Evolutionary conservation across 2,888 invertebrate species (phyloP).

Genomic region (Marronus borbonicus): DNA sequence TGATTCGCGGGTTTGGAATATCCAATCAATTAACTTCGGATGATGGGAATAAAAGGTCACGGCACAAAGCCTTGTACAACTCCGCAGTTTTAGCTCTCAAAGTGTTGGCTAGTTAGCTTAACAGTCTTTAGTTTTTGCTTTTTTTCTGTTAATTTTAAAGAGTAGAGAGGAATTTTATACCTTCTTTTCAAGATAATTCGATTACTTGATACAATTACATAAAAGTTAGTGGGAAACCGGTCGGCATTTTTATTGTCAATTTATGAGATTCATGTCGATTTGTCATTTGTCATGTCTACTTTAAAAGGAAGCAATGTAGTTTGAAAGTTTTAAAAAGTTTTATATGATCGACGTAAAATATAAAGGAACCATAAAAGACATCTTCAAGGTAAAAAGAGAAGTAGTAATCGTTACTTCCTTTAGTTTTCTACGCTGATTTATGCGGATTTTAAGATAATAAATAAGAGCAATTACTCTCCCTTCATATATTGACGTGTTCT

Average conservation of each 20-base stretch:
- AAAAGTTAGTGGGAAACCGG: neutral
- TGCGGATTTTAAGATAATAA: constrained; percentile 6
- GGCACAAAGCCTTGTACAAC: too few relatives aligned
- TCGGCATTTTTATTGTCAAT: constrained; percentile 12
- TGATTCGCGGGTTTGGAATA: too few relatives aligned
- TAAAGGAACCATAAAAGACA: constrained; percentile 11
- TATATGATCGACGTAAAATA: constrained; percentile 32
- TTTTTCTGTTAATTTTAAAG: neutral
- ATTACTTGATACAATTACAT: constrained; percentile 11
- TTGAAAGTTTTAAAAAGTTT: constrained; percentile 34
- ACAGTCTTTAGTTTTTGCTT: neutral
- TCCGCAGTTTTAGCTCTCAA: too few relatives aligned
- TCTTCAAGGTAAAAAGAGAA: constrained; percentile 16
- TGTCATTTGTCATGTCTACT: neutral
- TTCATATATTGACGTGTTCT: neutral
- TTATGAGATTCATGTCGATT: constrained; percentile 28
- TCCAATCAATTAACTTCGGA: too few relatives aligned
- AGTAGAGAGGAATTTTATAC: neutral
- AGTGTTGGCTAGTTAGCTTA: too few relatives aligned
- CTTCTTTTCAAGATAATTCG: neutral
- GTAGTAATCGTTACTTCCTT: constrained; percentile 8
- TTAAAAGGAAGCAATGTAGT: constrained; percentile 27
- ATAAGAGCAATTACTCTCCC: neutral
- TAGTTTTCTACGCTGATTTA: constrained; percentile 16
- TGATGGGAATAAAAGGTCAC: too few relatives aligned